Evolutionary conservation across 2,797 vertebrate species (phyloP), one percentile per base, ranked within the genome.

Genomic region (Lutjanus argentimaculatus): DNA sequence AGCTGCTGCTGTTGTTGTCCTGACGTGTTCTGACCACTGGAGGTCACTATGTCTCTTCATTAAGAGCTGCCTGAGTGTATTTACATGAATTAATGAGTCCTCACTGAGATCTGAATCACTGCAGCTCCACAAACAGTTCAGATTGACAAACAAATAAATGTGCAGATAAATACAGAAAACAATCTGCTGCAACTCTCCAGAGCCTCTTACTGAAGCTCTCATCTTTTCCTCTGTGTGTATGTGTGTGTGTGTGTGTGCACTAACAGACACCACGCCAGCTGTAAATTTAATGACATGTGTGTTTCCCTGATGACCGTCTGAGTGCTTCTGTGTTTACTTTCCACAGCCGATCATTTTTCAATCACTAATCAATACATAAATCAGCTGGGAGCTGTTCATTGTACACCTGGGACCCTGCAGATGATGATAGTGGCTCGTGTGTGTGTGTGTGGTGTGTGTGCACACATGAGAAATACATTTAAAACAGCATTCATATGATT

Each of bases 241-340:
- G 52, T 46, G 22, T n/a, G 16, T 62, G 56, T 64, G 68, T 70
- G 59, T 58, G 73, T 11, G 66, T 7, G 12, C 8, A 0, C n/a
- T 13, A 7, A 75, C 52, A 57, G 55, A 57, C 46, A 58, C 42
- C 43, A 36, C 8, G 40, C 55, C 36, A 64, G 36, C 85, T 88
- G 64, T 93, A 91, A 80, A 85, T 83, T 73, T 72, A 82, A 79
- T 61, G 80, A 73, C 73, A 75, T 56, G 79, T 83, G 68, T 80
- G 72, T 82, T 89, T 78, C 67, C 77, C 73, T 46, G 53, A 72
- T 85, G 85, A 65, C 84, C 42, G 57, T 82, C 78, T 84, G 83
- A 91, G 80, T 86, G 84, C 75, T 82, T 58, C 69, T 77, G 67
- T 88, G 88, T 91, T 91, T 92, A 89, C 80, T 30, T 83, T 80